Evolutionary conservation across 2,888 invertebrate genomes (phyloP), one percentile per base, ranked within the genome.

Genomic region (Nebria salina): DNA sequence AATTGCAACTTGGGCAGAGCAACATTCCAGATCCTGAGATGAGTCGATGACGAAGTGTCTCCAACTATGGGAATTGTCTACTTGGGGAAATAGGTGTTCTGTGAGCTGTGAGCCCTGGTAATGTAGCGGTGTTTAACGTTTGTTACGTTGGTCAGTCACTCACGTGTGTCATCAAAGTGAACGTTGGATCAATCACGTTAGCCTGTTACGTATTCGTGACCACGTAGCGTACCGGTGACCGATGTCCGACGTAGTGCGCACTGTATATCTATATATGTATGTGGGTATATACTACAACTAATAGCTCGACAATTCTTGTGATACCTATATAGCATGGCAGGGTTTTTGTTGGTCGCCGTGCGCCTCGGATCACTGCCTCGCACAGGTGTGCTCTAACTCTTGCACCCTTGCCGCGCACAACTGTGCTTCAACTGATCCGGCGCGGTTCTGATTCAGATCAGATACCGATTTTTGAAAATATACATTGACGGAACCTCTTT

Each of bases 101-200:
- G 54, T 54, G 54, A 54, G 54, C 54, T 54, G 54, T 54, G 54
- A 54, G 4, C 54, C 54, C 54, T 54, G 7, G 54, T 54, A 54
- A 54, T 54, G 54, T 54, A 11, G 54, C 54, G 54, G 54, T 54
- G 54, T 54, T 54, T 54, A 54, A 54, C 54, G 54, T 54, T 54
- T 11, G 54, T 54, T 54, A 54, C 54, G 54, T 2, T 8, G 54
- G 54, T 54, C 54, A 54, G 54, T 54, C 54, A 54, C 54, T 54
- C 54, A 13, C 68, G 70, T 76, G 68, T 76, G 68, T 76, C 76
- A 76, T 76, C 76, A 70, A 70, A 26, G 68, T 66, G 68, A 65
- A 70, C 70, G 70, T 76, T 70, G 76, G 76, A 76, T 76, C 76
- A 76, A 76, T 76, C 76, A 76, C 70, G 76, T 76, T 68, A 54